phyloP scores from a whole-genome alignment of 2,113 vertebrate species.

The Dryoscopus gambensis region DNA sequence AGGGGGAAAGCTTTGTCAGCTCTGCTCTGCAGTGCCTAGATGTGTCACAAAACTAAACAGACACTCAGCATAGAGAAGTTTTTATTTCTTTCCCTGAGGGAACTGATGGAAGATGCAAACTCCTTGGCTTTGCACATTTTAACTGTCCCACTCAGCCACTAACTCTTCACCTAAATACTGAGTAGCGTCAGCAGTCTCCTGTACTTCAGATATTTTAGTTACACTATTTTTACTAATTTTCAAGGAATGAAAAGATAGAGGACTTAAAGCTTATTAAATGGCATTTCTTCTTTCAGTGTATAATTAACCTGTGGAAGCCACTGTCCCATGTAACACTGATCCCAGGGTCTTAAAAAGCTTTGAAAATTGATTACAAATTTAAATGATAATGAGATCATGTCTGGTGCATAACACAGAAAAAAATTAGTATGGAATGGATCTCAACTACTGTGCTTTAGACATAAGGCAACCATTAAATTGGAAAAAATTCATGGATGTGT shows the following conservation, averaged over 20 bases:
- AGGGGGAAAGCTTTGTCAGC: background rate
- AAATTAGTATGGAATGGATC: background rate
- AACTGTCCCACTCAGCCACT: background rate
- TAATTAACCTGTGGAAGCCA: slow-evolving; percentile 16
- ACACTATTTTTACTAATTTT: background rate
- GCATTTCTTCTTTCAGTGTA: background rate
- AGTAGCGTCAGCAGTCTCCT: background rate
- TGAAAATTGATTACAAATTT: slow-evolving; percentile 35
- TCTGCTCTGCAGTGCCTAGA: background rate
- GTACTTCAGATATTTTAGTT: slow-evolving; percentile 32
- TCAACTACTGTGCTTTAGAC: background rate
- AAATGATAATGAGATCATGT: slow-evolving; percentile 1
- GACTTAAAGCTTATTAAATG: slow-evolving; percentile 22
- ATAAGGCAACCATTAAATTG: background rate
- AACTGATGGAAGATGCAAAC: background rate
- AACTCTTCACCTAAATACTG: background rate
- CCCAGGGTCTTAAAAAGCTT: slow-evolving; percentile 16
- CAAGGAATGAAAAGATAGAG: background rate
- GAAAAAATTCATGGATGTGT: background rate
- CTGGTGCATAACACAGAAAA: background rate
- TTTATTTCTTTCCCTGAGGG: background rate
- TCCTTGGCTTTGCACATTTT: background rate
- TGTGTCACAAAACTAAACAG: background rate
- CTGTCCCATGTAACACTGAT: background rate
- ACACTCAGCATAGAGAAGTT: background rate